Conservation (phyloP, 2,113 vertebrate genomes). For the Apeltes quadracus region DNA sequence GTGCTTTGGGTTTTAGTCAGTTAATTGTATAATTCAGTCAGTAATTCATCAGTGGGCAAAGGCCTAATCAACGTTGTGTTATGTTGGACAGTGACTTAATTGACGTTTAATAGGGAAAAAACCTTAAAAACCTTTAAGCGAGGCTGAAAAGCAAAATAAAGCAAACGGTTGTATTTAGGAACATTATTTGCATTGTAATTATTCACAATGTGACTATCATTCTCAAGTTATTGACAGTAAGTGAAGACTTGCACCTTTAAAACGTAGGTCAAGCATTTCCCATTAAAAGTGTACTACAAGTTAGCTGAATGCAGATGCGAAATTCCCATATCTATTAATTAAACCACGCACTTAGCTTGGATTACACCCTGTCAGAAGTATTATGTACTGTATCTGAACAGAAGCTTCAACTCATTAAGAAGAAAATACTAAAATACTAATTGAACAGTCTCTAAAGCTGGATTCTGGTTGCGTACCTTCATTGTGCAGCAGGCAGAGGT, state of each 20-base stretch:
- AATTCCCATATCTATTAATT: constrained; percentile 3
- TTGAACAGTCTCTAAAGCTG: background rate
- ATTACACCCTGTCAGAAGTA: constrained; percentile 25
- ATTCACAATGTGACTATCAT: background rate
- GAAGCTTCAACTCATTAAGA: constrained; percentile 12
- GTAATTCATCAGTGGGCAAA: no score
- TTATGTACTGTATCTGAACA: constrained; percentile 22
- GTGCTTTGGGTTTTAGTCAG: no score
- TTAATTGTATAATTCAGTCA: no score
- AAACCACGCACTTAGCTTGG: constrained; percentile 1
- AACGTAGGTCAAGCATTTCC: background rate
- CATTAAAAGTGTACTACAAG: constrained; percentile 10
- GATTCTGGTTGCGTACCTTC: constrained; percentile 5
- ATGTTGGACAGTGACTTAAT: no score
- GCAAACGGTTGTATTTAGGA: background rate
- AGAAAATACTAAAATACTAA: constrained; percentile 21
- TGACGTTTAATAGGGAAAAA: no score
- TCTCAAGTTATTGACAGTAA: background rate
- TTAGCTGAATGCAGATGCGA: constrained; percentile 4
- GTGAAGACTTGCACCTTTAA: background rate
- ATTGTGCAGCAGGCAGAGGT: constrained; percentile 2
- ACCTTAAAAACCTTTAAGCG: no score
- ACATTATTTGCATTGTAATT: background rate
- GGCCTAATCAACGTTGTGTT: no score
- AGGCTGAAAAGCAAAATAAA: no score